Conservation (phyloP, 2,113 vertebrate species). For the Casuarius casuarius region DNA sequence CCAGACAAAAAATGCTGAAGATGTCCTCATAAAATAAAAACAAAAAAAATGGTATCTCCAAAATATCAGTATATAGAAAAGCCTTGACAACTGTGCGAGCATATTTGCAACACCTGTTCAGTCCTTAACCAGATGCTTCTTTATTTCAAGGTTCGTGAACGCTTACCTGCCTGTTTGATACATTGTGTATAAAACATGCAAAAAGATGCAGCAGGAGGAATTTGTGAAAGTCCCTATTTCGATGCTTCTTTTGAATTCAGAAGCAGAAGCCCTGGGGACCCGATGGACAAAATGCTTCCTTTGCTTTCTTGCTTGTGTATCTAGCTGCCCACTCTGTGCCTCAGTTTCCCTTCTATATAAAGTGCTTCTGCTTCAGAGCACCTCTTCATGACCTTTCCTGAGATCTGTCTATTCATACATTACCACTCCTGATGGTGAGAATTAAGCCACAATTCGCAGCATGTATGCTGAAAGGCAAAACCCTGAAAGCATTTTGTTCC, state of each 20-base stretch:
- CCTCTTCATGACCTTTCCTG: background rate
- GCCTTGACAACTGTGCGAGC: conserved; percentile 2
- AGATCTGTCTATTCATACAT: background rate
- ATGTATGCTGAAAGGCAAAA: background rate
- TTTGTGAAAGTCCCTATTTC: background rate
- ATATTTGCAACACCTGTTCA: conserved; percentile 54
- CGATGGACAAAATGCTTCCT: background rate
- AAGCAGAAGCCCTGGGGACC: background rate
- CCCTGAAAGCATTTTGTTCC: no score
- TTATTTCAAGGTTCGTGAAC: conserved; percentile 24
- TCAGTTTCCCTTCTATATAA: background rate
- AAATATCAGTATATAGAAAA: background rate
- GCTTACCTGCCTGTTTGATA: background rate
- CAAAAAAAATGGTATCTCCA: background rate
- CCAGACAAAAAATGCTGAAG: background rate
- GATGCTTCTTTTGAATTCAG: background rate
- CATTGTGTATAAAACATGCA: background rate
- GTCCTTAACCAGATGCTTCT: conserved; percentile 37
- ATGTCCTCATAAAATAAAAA: background rate
- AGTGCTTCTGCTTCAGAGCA: background rate
- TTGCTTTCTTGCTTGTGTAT: background rate
- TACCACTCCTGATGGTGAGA: background rate
- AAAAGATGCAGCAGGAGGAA: background rate
- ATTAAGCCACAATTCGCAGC: background rate
- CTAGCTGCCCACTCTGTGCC: background rate